phyloP scores from a whole-genome alignment of 2,113 vertebrate genomes.

The Equus quagga region DNA sequence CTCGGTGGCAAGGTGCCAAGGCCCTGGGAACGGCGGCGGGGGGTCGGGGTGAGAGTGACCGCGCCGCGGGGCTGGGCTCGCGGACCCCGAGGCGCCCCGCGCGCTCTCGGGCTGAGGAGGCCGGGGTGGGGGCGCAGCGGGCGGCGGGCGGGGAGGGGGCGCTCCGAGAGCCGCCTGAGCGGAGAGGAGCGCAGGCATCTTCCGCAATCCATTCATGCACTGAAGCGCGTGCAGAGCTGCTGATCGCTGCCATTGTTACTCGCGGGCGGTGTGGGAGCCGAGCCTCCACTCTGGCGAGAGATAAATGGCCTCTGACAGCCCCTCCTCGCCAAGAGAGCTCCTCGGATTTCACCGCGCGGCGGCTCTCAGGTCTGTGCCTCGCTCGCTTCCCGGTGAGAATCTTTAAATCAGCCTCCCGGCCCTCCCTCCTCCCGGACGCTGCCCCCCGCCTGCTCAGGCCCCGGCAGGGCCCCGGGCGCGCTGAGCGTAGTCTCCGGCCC shows the following conservation, averaged over 20 bases:
- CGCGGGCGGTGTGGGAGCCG: slow-evolving; percentile 86
- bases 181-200: slow-evolving; percentile 86
- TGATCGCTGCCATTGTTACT: slow-evolving; percentile 91
- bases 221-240: slow-evolving; percentile 87
- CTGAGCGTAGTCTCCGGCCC: slow-evolving; percentile 31
- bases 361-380: slow-evolving; percentile 88
- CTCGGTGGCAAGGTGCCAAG: slow-evolving; percentile 81
- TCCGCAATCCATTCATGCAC: slow-evolving; percentile 89
- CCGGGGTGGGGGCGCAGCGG: slow-evolving; percentile 1
- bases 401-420: slow-evolving; percentile 84
- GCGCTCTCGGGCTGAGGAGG: slow-evolving; percentile 71
- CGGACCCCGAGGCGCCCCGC: slow-evolving; percentile 78
- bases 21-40: slow-evolving; percentile 70
- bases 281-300: slow-evolving; percentile 87
- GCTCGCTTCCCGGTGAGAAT: slow-evolving; percentile 85
- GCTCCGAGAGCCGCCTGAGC: slow-evolving; percentile 83
- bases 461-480: background rate
- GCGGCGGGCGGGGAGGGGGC: slow-evolving; percentile 74
- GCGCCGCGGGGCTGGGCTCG: slow-evolving; percentile 73
- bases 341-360: slow-evolving; percentile 83
- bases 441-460: slow-evolving; percentile 58
- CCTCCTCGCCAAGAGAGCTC: slow-evolving; percentile 85
- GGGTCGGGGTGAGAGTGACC: slow-evolving; percentile 22
- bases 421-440: slow-evolving; percentile 71
- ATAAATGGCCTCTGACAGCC: slow-evolving; percentile 89